Percentiles rank a stretch among this genome's conserved stretches.
Evolutionary conservation across 2,888 invertebrate genomes (phyloP).

Genomic region (Eupelmus urozonus): DNA sequence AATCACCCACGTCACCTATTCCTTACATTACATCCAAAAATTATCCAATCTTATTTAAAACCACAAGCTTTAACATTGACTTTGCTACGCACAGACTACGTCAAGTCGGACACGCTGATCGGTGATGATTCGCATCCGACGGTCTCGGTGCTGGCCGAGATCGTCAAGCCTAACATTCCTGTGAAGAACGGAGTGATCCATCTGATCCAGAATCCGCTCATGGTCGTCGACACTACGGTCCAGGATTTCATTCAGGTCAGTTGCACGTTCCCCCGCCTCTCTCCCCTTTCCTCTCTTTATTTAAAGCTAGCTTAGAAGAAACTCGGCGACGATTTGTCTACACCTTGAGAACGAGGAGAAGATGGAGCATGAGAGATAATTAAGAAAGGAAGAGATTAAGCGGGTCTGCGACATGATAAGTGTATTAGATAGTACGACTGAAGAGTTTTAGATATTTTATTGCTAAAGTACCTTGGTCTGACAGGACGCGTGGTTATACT

Average conservation of each 20-base stretch:
- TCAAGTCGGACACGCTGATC: slow-evolving; percentile 89
- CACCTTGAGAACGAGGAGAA: no score
- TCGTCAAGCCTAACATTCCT: slow-evolving; percentile 93
- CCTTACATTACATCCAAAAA: no score
- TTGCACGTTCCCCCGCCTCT: slow-evolving; percentile 55
- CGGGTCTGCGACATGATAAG: no score
- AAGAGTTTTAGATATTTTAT: not conserved
- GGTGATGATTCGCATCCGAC: slow-evolving; percentile 88
- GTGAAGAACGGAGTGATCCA: slow-evolving; percentile 95
- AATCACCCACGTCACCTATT: no score
- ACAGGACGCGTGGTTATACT: slow-evolving; percentile 10
- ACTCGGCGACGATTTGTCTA: not conserved
- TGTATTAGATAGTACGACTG: not conserved
- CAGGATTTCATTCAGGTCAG: slow-evolving; percentile 91
- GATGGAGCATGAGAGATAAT: no score
- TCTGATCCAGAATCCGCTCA: slow-evolving; percentile 92
- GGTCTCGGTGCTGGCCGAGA: slow-evolving; percentile 92
- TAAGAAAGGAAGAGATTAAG: not conserved
- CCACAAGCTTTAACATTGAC: no score
- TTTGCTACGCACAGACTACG: slow-evolving; percentile 87
- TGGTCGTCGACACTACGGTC: slow-evolving; percentile 94
- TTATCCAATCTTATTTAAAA: no score
- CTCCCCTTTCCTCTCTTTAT: slow-evolving; percentile 12
- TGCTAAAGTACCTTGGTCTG: slow-evolving; percentile 17
- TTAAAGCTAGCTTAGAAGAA: not conserved